Percentiles rank a stretch among this genome's conserved stretches.
phyloP scores from a whole-genome alignment of 1,140 invertebrate genomes.

The Penaeus indicus region DNA sequence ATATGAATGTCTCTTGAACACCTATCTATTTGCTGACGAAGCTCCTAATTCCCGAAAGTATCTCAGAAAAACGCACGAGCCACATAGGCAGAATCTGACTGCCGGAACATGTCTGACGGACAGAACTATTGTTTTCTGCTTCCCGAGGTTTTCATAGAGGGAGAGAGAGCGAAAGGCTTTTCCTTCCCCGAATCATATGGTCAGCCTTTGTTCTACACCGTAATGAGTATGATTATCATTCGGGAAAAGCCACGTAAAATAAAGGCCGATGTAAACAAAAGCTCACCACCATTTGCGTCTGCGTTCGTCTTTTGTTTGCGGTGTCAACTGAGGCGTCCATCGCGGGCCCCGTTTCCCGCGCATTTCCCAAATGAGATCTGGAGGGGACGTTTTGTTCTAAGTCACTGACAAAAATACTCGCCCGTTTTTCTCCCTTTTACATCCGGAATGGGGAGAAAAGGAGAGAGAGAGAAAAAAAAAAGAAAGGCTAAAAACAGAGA shows the following conservation, averaged over 20 bases:
- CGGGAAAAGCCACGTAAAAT: conserved; percentile 56
- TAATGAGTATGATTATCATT: conserved; percentile 64
- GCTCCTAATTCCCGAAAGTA: no score
- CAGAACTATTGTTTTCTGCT: conserved; percentile 48
- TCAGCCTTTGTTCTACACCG: conserved; percentile 42
- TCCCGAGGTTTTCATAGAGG: neutral
- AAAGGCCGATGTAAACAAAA: conserved; percentile 58
- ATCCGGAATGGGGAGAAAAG: no score
- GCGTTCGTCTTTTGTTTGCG: conserved; percentile 62
- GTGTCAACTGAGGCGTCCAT: conserved; percentile 54
- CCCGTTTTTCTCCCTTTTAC: neutral
- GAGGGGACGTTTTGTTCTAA: conserved; percentile 36
- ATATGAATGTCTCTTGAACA: no score
- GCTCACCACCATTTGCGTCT: conserved; percentile 55
- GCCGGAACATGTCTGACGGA: conserved; percentile 29
- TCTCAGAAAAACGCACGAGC: neutral
- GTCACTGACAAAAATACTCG: neutral
- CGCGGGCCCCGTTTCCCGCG: conserved; percentile 25
- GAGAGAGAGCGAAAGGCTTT: neutral
- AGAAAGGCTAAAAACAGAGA: no score
- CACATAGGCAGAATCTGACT: neutral
- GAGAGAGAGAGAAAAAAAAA: no score
- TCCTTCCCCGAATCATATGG: conserved; percentile 58
- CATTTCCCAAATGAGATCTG: conserved; percentile 60
- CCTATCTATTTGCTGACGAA: no score